Conservation (phyloP, 1,140 invertebrate species). For the Coptotermes formosanus region DNA sequence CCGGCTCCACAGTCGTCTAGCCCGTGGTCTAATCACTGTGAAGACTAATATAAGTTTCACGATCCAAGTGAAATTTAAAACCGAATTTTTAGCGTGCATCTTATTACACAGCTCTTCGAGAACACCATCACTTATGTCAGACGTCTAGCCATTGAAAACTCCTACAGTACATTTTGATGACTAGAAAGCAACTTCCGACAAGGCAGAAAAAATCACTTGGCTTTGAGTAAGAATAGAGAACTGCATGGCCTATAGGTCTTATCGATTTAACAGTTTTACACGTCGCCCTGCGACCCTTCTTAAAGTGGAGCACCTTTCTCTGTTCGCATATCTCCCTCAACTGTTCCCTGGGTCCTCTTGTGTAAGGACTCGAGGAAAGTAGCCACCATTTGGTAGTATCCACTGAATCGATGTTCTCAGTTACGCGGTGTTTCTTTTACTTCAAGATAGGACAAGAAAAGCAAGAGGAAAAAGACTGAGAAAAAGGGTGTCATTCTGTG, state of each 20-base stretch:
- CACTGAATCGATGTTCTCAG: not conserved
- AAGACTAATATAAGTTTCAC: no score
- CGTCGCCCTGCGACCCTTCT: not conserved
- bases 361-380: not conserved
- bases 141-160: no score
- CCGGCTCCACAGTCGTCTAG: no score
- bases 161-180: no score
- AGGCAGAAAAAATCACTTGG: no score
- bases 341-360: not conserved
- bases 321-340: not conserved
- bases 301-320: not conserved
- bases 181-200: no score
- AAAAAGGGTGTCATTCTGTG: not conserved
- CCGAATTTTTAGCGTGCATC: no score
- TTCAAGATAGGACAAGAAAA: not conserved
- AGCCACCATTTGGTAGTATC: not conserved
- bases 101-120: no score
- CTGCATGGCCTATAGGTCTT: not conserved
- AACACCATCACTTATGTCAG: no score
- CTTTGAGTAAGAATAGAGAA: not conserved
- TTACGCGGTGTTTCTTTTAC: not conserved
- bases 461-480: not conserved
- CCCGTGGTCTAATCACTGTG: no score
- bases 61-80: no score
- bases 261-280: slow-evolving; percentile 3